Conservation (phyloP, 2,797 vertebrate genomes). For the Diplodus sargus region DNA sequence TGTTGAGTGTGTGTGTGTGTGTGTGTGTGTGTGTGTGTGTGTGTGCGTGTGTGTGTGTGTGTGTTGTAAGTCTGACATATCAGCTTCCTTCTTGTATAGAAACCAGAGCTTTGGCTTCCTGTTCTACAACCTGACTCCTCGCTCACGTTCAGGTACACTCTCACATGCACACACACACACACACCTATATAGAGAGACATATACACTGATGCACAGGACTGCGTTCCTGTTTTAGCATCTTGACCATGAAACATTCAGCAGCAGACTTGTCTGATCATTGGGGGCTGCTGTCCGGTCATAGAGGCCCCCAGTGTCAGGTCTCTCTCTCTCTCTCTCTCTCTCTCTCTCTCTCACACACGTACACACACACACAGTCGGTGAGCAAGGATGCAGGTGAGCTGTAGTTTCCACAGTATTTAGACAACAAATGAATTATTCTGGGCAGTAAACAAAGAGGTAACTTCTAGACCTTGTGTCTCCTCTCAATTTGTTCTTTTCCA, state of each 20-base stretch:
- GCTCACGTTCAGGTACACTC: constrained; percentile 33
- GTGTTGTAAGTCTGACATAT: constrained; percentile 42
- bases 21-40: not conserved
- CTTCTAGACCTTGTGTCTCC: constrained; percentile 13
- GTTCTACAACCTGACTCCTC: constrained; percentile 67
- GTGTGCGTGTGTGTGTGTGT: not conserved
- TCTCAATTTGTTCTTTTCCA: constrained; percentile 17
- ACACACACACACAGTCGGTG: constrained; percentile 12
- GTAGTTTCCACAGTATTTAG: constrained; percentile 53
- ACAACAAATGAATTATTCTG: constrained; percentile 38
- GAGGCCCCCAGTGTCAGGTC: constrained; percentile 13
- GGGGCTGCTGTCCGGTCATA: constrained; percentile 28
- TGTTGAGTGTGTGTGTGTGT: constrained; percentile 21
- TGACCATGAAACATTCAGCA: constrained; percentile 71
- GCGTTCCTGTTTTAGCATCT: constrained; percentile 30
- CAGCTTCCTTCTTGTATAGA: constrained; percentile 62
- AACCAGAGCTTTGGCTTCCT: constrained; percentile 77
- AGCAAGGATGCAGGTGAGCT: constrained; percentile 35
- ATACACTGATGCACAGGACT: not conserved
- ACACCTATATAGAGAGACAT: not conserved
- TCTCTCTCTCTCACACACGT: constrained; percentile 4
- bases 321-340: not conserved
- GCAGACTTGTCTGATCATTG: constrained; percentile 49
- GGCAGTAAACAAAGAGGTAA: constrained; percentile 12
- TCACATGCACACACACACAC: not conserved